Evolutionary conservation across 2,113 vertebrate species (phyloP), one percentile per base, ranked within the genome.

Genomic region (Pungitius pungitius): DNA sequence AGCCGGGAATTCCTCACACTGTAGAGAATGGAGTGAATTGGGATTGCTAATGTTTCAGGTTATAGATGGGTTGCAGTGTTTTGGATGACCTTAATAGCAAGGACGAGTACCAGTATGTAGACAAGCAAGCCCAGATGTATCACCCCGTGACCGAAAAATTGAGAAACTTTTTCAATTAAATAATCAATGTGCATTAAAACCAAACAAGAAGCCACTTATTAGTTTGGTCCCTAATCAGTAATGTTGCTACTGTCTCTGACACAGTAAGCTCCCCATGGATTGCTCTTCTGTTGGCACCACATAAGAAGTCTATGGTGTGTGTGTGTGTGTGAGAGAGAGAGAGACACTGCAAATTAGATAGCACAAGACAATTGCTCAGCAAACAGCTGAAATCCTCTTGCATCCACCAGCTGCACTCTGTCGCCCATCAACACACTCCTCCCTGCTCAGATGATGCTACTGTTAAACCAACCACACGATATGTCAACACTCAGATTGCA

Each of bases 1-100:
- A 73, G 37, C 35, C n/a, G 56, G 39, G 14, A 14, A 55, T 59
- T 73, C 27, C 70, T 52, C 9, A 27, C 40, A 49, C 10, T 45
- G 72, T 15, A 51, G 0, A 58, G 6, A 63, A 66, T 57, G 27
- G 15, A 64, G n/a, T 49, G 45, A 27, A 47, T 8, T 55, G 45
- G 81, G 43, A 58, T 62, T 59, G 55, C 56, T 55, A 69, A 56
- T 60, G 17, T 27, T 49, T 11, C 42, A 45, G 45, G 52, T 54
- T 70, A 56, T 74, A 76, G 82, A 81, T 57, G 35, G 68, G 40
- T 3, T 63, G 71, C 39, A 62, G 39, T 40, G 4, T 59, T 73
- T 35, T 73, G 49, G 26, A 72, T 52, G 42, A 24, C 35, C 40
- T 76, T 43, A 1, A 56, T 69, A 15, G 18, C 24, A 57, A 14